Base-by-base conservation (phyloP, 2,888 invertebrate species). In the Acronicta psi region DNA sequence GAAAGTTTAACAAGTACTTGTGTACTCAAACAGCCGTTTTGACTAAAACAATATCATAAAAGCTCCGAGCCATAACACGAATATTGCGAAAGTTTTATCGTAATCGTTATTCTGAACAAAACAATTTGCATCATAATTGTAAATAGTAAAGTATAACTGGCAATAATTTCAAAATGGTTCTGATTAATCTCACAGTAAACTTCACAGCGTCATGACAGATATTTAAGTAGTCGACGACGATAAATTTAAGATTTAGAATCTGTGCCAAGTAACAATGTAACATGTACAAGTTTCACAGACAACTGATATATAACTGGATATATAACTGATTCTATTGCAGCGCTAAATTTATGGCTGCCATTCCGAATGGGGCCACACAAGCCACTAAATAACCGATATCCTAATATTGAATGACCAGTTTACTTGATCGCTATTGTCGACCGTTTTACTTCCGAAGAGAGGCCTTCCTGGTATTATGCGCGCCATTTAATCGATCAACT, bases 201-300 rank as follows among this genome's bases (percentile, higher is more conserved):
- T 63, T 59, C 52, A 58, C 31, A 41, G 36, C 37, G 13, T 51
- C 31, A 42, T 46, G 17, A 37, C 43, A 44, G 31, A 46, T 60
- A 55, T 18, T 47, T 38, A 66, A 67, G 43, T 54, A 51, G 45
- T 63, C 40, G 29, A 25, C 47, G 43, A 46, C 23, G 50, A 71
- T 73, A 68, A 68, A 74, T 71, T 59, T 61, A 29, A 52, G 65
- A 54, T 74, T 62, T 54, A 61, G 50, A 54, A 55, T 64, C 65
- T 56, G 49, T 72, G 57, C 69, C 66, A 69, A 69, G 31, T 70
- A 50, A 70, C 66, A 71, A 29, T 29, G 29, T 29, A 29, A 29
- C 11, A 29, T 29, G 29, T 29, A 29, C 29, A 29, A 65, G 40
- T 67, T 67, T 59, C 46, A 16, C n/a, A 61, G 44, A 55, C 49